Evolutionary conservation across 2,888 invertebrate genomes (phyloP).

Genomic region (Folsomia manolachei): DNA sequence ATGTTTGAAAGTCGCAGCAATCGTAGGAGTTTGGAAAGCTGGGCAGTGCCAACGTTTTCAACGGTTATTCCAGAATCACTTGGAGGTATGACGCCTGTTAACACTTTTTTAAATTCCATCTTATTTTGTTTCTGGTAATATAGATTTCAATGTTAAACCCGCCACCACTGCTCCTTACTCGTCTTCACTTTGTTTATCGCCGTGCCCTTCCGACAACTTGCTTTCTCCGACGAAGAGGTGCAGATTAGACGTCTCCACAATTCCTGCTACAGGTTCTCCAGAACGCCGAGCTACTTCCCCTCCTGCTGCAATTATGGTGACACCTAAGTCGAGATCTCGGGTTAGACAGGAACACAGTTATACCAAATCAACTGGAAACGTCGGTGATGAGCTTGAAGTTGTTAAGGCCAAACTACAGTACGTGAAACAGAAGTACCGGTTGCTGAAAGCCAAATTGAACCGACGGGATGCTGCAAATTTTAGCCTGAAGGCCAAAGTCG

Average conservation of each 20-base stretch:
- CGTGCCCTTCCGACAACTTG: too few relatives aligned
- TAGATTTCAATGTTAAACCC: too few relatives aligned
- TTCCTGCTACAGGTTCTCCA: too few relatives aligned
- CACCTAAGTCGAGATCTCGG: background rate
- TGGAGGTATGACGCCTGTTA: too few relatives aligned
- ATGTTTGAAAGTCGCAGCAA: background rate
- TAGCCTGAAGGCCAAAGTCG: background rate
- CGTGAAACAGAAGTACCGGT: background rate
- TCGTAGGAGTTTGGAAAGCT: background rate
- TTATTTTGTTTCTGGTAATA: too few relatives aligned
- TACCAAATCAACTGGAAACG: constrained; percentile 8
- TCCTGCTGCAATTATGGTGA: background rate
- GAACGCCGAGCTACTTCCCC: background rate
- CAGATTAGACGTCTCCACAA: too few relatives aligned
- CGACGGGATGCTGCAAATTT: background rate
- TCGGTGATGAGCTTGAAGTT: background rate
- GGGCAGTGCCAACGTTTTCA: background rate
- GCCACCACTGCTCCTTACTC: too few relatives aligned
- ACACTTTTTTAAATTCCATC: too few relatives aligned
- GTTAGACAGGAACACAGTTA: constrained; percentile 9
- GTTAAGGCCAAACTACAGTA: background rate
- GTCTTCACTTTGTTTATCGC: too few relatives aligned
- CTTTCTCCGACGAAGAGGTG: background rate
- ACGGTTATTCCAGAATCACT: too few relatives aligned
- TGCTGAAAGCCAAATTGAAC: background rate